A percentile compares a stretch with the other conserved stretches of the same genome.
phyloP scores from a whole-genome alignment of 2,888 invertebrate genomes.

The Herminia tarsipennalis region DNA sequence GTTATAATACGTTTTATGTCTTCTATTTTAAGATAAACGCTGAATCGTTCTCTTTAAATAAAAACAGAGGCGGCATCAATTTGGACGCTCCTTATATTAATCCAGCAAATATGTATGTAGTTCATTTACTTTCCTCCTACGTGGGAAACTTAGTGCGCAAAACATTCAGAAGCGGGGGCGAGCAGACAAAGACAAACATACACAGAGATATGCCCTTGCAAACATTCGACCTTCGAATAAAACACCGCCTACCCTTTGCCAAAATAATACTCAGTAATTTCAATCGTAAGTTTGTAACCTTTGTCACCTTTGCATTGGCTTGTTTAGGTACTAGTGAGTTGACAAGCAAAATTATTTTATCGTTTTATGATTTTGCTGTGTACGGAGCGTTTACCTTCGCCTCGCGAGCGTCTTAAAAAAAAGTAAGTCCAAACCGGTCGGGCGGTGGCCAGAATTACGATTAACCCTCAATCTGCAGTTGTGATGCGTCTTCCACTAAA shows the following conservation, averaged over 20 bases:
- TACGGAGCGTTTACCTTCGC: conserved; percentile 56
- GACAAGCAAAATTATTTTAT: conserved; percentile 54
- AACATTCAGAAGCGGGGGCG: conserved; percentile 61
- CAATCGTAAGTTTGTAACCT: conserved; percentile 34
- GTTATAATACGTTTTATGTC: conserved; percentile 51
- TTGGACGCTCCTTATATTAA: conserved; percentile 51
- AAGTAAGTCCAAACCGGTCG: conserved; percentile 72
- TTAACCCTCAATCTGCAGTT: conserved; percentile 69
- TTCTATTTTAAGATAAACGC: conserved; percentile 43
- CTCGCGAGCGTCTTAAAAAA: conserved; percentile 50
- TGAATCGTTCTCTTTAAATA: conserved; percentile 45
- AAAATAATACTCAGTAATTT: conserved; percentile 38
- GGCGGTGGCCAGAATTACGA: conserved; percentile 74
- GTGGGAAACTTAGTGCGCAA: conserved; percentile 50
- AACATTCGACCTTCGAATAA: conserved; percentile 51
- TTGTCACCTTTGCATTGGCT: conserved; percentile 30
- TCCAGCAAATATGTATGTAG: conserved; percentile 45
- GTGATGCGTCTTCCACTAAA: conserved; percentile 63
- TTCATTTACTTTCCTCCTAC: conserved; percentile 56
- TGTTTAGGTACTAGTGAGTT: conserved; percentile 18
- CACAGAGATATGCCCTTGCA: conserved; percentile 51
- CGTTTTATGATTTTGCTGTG: conserved; percentile 52
- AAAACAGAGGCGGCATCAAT: conserved; percentile 55
- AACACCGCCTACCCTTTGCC: conserved; percentile 45
- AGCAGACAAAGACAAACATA: conserved; percentile 50